phyloP scores from a whole-genome alignment of 2,888 invertebrate genomes.

The Himalopsyche tibetana region DNA sequence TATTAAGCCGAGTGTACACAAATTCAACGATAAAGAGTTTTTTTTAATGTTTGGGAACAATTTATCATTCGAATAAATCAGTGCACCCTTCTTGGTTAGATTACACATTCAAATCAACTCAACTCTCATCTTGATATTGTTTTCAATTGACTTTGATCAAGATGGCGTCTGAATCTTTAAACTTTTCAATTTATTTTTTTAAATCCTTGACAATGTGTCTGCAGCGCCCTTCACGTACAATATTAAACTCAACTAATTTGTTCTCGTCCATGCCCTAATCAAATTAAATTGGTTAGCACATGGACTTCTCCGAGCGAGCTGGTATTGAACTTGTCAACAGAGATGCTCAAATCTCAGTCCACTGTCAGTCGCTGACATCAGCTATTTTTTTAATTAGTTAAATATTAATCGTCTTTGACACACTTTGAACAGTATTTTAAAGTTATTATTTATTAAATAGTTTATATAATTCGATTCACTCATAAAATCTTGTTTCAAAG shows the following conservation, averaged over 20 bases:
- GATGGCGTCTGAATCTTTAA: not conserved
- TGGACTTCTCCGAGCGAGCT: not conserved
- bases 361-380: no score
- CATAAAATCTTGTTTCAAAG: no score
- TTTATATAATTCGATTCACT: no score
- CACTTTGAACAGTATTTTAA: no score
- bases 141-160: not conserved
- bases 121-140: not conserved
- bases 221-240: not conserved
- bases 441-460: no score
- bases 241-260: not conserved
- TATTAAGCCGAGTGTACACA: no score
- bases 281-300: slow-evolving; percentile 3
- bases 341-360: not conserved
- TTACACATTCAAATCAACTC: not conserved
- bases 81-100: not conserved
- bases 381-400: no score
- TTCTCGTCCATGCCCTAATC: not conserved
- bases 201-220: not conserved
- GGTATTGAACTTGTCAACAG: not conserved
- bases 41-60: no score
- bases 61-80: not conserved
- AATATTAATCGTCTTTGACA: no score
- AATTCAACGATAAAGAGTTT: no score
- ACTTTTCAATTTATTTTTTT: not conserved